A percentile compares a stretch with the other conserved stretches of the same genome.
These are phyloP conservation scores for Metridium senile DNA, from an alignment of 92 coral and sea anemone genomes.

Conservation along the genomic window DNA sequence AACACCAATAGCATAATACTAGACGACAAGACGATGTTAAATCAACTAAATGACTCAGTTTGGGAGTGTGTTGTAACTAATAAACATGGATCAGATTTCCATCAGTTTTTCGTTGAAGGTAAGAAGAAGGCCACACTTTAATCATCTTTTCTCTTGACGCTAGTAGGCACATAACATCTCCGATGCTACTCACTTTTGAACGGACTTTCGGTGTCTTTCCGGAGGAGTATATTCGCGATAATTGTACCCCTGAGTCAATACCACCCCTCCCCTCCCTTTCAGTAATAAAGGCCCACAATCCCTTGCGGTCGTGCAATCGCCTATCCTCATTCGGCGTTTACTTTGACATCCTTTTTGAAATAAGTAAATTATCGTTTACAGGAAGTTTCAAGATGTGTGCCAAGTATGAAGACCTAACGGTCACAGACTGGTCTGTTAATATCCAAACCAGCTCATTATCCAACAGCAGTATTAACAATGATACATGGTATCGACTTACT, in stretches of 20 bases:
- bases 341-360: no score
- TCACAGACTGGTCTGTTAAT: neutral
- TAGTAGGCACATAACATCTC: no score
- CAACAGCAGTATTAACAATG: slow-evolving; percentile 11
- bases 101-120: slow-evolving; percentile 31
- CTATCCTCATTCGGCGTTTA: no score
- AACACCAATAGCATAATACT: slow-evolving; percentile 13
- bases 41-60: neutral
- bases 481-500: slow-evolving; percentile 23
- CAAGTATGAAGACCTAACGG: slow-evolving; percentile 10
- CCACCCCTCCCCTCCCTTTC: no score
- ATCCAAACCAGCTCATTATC: neutral
- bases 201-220: no score
- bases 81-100: slow-evolving; percentile 39
- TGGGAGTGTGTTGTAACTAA: slow-evolving; percentile 33
- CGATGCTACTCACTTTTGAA: no score
- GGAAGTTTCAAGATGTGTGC: slow-evolving; percentile 26
- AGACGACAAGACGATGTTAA: neutral
- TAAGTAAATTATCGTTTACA: no score
- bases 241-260: no score
- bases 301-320: no score
- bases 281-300: no score
- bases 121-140: neutral
- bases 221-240: no score
- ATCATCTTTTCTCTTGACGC: neutral